Conservation (phyloP, 2,888 invertebrate species). For the Hypselothyrea guttata region DNA sequence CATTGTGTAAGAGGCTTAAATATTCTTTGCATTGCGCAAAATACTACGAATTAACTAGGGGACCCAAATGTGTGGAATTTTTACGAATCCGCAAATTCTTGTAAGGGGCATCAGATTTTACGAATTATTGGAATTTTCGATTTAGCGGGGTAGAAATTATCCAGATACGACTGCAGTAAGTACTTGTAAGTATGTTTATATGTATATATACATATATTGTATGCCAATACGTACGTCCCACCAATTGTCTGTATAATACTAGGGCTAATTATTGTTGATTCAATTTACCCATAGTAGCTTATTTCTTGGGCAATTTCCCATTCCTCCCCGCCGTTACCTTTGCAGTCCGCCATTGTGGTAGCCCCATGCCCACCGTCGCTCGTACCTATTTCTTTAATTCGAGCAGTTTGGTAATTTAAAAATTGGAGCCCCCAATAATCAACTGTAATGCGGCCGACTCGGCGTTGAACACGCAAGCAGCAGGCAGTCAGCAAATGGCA, state of each 20-base stretch:
- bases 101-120: no score
- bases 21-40: no score
- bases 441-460: constrained; percentile 71
- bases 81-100: no score
- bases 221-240: neutral
- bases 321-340: constrained; percentile 42
- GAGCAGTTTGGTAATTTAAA: constrained; percentile 73
- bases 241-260: constrained; percentile 14
- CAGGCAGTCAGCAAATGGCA: constrained; percentile 36
- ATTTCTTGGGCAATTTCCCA: constrained; percentile 63
- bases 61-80: no score
- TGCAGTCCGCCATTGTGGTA: constrained; percentile 14
- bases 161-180: no score
- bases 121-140: no score
- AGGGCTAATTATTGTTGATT: constrained; percentile 52
- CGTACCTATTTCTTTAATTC: constrained; percentile 64
- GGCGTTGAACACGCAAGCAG: constrained; percentile 64
- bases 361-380: neutral
- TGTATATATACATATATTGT: neutral
- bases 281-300: constrained; percentile 40
- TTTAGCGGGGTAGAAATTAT: no score
- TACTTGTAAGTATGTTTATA: no score
- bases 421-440: constrained; percentile 68
- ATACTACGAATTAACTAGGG: no score
- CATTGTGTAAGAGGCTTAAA: no score